Evolutionary conservation across 2,888 invertebrate species (phyloP), one percentile per base, ranked within the genome.

Genomic region (Synanthedon andrenaeformis): DNA sequence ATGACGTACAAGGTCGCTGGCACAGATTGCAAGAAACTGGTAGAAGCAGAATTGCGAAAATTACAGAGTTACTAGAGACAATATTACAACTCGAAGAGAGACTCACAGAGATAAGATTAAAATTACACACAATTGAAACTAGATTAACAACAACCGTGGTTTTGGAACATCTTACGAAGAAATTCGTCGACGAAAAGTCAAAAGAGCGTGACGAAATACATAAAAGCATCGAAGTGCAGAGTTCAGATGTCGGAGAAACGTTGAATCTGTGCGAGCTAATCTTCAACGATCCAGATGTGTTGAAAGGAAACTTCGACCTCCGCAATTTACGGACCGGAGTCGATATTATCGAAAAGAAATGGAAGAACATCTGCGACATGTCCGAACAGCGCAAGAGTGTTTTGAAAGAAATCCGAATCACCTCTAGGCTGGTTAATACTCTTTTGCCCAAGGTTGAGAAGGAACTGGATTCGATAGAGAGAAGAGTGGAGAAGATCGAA

Each of bases 191-290:
- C 56, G 87, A 90, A 13, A 92, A 92, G 65, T 82, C 94, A 53
- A 88, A 89, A 56, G 92, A 93, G 51, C 93, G 94, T 56, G 93
- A 94, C 48, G 89, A 90, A 53, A 88, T 95, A 35, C 93, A 94
- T 67, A 92, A 91, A 56, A 90, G 89, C 5, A 93, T 96, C 49
- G 94, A 95, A 72, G 89, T 90, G 14, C 92, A 95, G 67, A 94
- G 94, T 69, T 90, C 91, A 51, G 92, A 93, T 63, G 90, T 96
- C 4, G 93, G 92, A 1, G 94, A 95, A 68, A 91, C 94, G 0
- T 77, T 96, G 2, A 95, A 94, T 68, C 89, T 94, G 13, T 94
- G 94, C 65, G 94, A 95, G 65, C 89, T 94, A 51, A 79, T 95
- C 2, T 80, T 95, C 51, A 93, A 90, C 64, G 94, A 95, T 64